Base-by-base conservation (phyloP, 1,140 invertebrate genomes). In the Aphidius ervi region DNA sequence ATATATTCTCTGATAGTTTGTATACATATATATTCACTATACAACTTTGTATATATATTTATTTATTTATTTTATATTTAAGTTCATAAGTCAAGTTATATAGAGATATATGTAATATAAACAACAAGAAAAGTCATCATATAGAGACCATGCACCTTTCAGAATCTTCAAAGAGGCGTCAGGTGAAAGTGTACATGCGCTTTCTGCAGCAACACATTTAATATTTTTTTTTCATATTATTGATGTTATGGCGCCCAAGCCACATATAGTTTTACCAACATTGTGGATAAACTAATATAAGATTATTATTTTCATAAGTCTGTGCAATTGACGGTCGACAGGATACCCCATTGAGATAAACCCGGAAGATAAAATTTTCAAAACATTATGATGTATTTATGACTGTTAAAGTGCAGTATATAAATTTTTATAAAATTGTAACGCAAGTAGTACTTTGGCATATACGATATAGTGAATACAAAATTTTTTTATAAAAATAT, bases 121-220 rank as follows among this genome's bases (percentile, higher is more conserved):
- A 31, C 16, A 31, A 31, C 23, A 31, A 31, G 23, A 31, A 31
- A 31, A 31, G 23, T 31, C 23, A 31, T 31, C 23, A 31, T 31
- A 31, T 31, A 31, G 23, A 31, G 23, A 31, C 23, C 23, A 31
- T 31, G 23, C 23, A 31, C 23, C 23, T 31, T 31, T 31, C 23
- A 31, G 23, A 31, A 31, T 31, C 23, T 31, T 31, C 23, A 40
- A 63, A 69, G 67, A 70, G 71, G 69, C 67, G 67, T 66, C 63
- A 66, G 72, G 74, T 69, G 74, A 76, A 76, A 76, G 74, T 72
- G 68, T 70, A 62, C 23, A 31, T 31, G 23, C 23, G 73, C 74
- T 76, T 76, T 74, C 74, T 74, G 74, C 70, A 69, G 69, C 65
- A 68, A 69, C 71, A 54, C n/a, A 54, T 54, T 54, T 16, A 16